Conservation (phyloP, 2,888 invertebrate species). For the Ischnus inquisitorius region DNA sequence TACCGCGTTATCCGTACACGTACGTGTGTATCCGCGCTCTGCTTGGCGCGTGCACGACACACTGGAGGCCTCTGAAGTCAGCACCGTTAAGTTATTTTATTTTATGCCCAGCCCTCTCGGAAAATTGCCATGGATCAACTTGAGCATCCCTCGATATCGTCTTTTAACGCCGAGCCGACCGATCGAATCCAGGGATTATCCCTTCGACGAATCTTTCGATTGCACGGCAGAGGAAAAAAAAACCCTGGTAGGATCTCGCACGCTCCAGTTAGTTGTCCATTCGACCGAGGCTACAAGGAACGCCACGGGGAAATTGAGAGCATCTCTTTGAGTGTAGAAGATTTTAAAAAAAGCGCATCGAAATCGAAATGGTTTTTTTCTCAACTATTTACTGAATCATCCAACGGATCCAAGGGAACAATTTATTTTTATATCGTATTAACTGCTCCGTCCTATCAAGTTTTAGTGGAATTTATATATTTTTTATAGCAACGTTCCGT, state of each 20-base stretch:
- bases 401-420: not conserved
- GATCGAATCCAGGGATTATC: slow-evolving; percentile 80
- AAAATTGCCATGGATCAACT: slow-evolving; percentile 63
- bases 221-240: slow-evolving; percentile 17
- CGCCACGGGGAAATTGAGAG: not conserved
- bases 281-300: not conserved
- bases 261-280: slow-evolving; percentile 21
- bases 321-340: not conserved
- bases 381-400: not conserved
- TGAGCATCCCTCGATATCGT: slow-evolving; percentile 63
- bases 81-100: slow-evolving; percentile 58
- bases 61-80: not conserved
- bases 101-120: slow-evolving; percentile 63
- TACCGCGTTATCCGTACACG: slow-evolving; percentile 1
- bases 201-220: slow-evolving; percentile 74
- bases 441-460: no score
- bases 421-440: no score
- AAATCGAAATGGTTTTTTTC: slow-evolving; percentile 7
- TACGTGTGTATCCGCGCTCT: slow-evolving; percentile 5
- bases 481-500: not conserved
- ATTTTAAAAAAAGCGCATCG: not conserved
- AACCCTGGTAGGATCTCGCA: slow-evolving; percentile 15
- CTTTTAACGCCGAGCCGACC: slow-evolving; percentile 73
- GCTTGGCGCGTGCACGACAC: slow-evolving; percentile 8
- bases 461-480: no score